Base-by-base conservation (phyloP, 2,888 invertebrate species). In the Gerris lacustris region DNA sequence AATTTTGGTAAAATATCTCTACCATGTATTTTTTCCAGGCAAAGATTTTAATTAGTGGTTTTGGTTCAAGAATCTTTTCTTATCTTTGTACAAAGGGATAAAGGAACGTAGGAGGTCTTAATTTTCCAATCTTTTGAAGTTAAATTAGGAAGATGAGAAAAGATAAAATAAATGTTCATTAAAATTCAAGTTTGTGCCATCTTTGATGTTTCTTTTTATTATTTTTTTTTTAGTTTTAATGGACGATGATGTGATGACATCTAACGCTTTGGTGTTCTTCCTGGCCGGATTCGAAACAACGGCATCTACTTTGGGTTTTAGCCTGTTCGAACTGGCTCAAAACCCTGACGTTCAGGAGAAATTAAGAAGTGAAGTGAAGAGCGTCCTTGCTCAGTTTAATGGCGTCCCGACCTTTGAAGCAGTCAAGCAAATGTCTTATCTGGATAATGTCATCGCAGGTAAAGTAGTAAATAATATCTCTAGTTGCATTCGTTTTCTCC, bases 271-370 rank as follows among this genome's bases (percentile, higher is more conserved):
- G 0, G 80, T 83, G 0, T 83, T 85, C 74, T 83, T 83, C 72
- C 72, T 82, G 2, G 84, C 84, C 43, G 84, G 84, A 1, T 83
- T 81, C 73, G 84, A 84, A 75, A 84, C 84, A 0, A 82, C 83
- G 0, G 84, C 85, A 0, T 82, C 85, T 0, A 84, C 85, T 0
- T 80, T 86, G 67, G 82, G 84, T 45, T 85, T 84, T 76, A 78
- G 83, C 5, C 79, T 85, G 66, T 81, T 85, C 76, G 84, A 85
- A 78, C 77, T 86, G 67, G 83, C 84, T 0, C 79, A 83, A 0
- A 79, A 85, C 73, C 83, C 80, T 5, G 78, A 82, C 9, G 76
- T 83, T 9, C 85, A 85, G 73, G 77, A 81, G 0, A 82, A 78
- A 75, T 73, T 86, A 77, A 78, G 82, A 6, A 68, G 75, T 0